Conservation (phyloP, 2,113 vertebrate genomes). For the Myotis brandtii region DNA sequence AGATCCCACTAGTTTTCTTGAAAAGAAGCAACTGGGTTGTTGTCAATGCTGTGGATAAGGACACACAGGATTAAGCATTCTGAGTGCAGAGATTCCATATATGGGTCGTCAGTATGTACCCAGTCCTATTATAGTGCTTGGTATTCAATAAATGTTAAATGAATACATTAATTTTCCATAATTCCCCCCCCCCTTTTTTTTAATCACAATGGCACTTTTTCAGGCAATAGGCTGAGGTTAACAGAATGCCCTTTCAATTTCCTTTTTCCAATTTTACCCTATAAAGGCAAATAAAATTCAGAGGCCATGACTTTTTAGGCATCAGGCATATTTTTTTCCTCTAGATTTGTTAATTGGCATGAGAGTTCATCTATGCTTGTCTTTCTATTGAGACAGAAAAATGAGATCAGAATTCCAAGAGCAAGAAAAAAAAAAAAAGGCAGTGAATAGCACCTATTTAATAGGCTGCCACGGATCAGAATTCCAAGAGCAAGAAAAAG, state of each 20-base stretch:
- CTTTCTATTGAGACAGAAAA: conserved; percentile 42
- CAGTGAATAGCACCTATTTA: conserved; percentile 5
- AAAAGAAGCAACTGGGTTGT: neutral
- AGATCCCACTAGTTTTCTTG: conserved; percentile 1
- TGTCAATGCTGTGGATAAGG: neutral
- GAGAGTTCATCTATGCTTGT: conserved; percentile 32
- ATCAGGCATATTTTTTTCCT: conserved; percentile 5
- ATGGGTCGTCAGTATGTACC: neutral
- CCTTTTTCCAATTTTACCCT: neutral
- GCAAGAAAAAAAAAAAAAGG: neutral
- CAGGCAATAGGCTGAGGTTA: neutral
- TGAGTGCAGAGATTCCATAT: neutral
- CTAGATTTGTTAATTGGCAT: conserved; percentile 4
- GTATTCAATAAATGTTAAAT: neutral
- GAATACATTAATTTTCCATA: conserved; percentile 1
- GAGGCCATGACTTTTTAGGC: neutral
- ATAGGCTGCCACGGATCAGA: neutral
- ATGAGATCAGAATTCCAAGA: conserved; percentile 40
- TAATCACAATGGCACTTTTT: neutral
- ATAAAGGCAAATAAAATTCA: conserved; percentile 2
- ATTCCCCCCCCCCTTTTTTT: neutral
- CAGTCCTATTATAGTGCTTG: neutral
- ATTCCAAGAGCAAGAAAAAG: neutral
- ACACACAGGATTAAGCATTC: neutral
- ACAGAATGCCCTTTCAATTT: neutral